Evolutionary conservation across 2,113 vertebrate species (phyloP).

Genomic region (Glareola pratincola): DNA sequence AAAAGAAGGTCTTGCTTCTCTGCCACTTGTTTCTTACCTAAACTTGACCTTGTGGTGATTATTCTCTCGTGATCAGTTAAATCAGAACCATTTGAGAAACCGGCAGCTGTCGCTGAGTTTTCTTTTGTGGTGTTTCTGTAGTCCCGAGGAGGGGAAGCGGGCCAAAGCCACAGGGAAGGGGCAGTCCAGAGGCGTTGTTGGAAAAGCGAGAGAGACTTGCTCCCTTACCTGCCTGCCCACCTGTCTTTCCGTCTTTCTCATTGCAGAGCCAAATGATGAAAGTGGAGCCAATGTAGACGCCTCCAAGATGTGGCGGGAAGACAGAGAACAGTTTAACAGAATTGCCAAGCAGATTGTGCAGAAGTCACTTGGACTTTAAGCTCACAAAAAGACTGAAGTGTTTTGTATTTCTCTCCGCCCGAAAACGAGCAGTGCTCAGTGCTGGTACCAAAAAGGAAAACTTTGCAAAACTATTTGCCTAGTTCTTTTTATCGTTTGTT

Average conservation of each 20-base stretch:
- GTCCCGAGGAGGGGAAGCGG: background rate
- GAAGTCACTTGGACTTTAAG: constrained; percentile 90
- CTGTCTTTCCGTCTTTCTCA: background rate
- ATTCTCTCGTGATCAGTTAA: background rate
- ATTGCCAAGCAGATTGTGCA: constrained; percentile 92
- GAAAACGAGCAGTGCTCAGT: constrained; percentile 8
- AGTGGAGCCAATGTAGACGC: constrained; percentile 95
- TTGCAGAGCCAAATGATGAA: constrained; percentile 94
- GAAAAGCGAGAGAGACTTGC: background rate
- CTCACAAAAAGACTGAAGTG: constrained; percentile 20
- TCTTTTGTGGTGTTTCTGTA: background rate
- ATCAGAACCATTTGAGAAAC: background rate
- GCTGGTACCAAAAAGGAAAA: constrained; percentile 61
- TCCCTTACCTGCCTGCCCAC: background rate
- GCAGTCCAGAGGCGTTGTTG: background rate
- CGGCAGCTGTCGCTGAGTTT: background rate
- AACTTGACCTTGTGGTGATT: background rate
- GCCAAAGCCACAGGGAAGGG: background rate
- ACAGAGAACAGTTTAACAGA: constrained; percentile 90
- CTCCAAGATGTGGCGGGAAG: constrained; percentile 98
- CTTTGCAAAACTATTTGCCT: constrained; percentile 17
- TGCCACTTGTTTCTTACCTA: background rate
- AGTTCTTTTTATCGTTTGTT: background rate
- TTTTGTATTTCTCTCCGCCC: constrained; percentile 37
- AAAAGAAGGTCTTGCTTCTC: background rate